Conservation (phyloP, 2,797 vertebrate genomes). For the Micropoecilia bifurca region DNA sequence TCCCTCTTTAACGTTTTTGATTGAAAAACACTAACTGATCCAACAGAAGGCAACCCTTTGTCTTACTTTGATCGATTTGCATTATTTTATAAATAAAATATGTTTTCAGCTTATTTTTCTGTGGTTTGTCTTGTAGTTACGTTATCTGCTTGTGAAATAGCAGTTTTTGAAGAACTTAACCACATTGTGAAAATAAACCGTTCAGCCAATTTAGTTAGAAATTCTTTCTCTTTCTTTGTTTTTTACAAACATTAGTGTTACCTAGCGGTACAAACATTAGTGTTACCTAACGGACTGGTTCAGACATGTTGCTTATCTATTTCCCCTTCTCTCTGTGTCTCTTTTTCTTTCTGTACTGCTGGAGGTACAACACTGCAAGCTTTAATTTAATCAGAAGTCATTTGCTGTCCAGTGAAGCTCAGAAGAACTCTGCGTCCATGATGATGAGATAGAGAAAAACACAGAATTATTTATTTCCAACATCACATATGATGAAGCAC, state of each 20-base stretch:
- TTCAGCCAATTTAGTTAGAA: neutral
- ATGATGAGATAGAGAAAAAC: neutral
- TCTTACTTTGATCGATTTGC: neutral
- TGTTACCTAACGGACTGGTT: neutral
- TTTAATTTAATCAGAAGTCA: neutral
- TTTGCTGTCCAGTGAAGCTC: neutral
- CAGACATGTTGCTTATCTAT: neutral
- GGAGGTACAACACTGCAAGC: neutral
- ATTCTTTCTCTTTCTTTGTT: neutral
- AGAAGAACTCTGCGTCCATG: neutral
- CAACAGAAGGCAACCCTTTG: neutral
- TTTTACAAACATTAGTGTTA: neutral
- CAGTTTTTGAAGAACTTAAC: neutral
- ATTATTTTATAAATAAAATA: neutral
- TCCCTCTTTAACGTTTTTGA: neutral
- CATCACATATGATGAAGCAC: neutral
- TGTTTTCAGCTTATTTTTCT: neutral
- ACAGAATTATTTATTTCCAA: no score
- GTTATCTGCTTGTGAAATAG: neutral
- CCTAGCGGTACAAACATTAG: neutral
- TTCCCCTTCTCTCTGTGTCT: neutral
- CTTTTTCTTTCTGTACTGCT: neutral
- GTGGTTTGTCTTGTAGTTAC: neutral
- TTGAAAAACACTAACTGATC: neutral
- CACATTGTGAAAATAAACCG: neutral